Percentiles rank a stretch among this genome's conserved stretches.
These are phyloP conservation scores for Chaetodon trifascialis DNA, from an alignment of 2,113 vertebrate genomes.

Conservation along the genomic window DNA sequence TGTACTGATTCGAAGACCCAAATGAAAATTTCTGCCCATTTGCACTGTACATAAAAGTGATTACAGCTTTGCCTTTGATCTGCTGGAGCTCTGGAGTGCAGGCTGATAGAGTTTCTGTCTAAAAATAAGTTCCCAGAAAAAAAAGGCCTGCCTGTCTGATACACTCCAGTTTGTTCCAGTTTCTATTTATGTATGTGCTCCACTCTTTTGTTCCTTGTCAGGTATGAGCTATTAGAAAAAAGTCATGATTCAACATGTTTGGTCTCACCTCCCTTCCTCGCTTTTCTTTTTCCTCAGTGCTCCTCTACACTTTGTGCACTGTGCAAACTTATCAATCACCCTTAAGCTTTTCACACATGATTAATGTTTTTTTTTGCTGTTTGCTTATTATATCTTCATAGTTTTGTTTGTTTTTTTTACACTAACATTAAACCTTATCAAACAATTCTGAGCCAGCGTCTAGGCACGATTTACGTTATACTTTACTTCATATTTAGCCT, in stretches of 20 bases:
- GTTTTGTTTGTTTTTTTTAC: not conserved
- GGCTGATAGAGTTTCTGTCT: conserved; percentile 41
- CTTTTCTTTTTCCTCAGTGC: not conserved
- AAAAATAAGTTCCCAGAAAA: conserved; percentile 57
- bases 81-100: conserved; percentile 23
- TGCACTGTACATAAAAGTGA: conserved; percentile 46
- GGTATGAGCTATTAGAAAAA: conserved; percentile 62
- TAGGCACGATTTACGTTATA: not conserved
- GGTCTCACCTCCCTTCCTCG: not conserved
- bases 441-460: not conserved
- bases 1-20: conserved; percentile 29
- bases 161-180: conserved; percentile 52
- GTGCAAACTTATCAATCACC: not conserved
- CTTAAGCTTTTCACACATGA: not conserved
- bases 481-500: not conserved
- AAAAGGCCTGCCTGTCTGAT: conserved; percentile 19
- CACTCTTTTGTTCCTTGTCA: conserved; percentile 54
- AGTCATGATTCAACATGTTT: conserved; percentile 68
- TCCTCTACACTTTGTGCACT: conserved; percentile 15
- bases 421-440: not conserved
- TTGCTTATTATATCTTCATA: not conserved
- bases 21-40: conserved; percentile 41
- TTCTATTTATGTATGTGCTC: conserved; percentile 55
- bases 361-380: not conserved
- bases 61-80: conserved; percentile 44